Evolutionary conservation across 2,113 vertebrate species (phyloP), one percentile per base, ranked within the genome.

Genomic region (Aptenodytes forsteri): DNA sequence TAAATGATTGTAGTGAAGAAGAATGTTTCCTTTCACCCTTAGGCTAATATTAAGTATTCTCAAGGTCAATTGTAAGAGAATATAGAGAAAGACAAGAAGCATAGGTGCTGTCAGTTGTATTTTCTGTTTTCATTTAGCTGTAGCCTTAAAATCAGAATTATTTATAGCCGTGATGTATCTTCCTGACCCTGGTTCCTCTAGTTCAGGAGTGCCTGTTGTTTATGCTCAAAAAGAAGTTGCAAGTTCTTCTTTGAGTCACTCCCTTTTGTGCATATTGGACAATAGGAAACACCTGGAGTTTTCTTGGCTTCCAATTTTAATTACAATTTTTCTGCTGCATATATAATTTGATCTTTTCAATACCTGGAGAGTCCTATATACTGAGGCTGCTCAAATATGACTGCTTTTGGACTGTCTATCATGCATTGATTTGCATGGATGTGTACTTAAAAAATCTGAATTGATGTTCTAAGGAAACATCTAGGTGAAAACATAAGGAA

Each of bases 31-130:
- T 83, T 86, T 56, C 65, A 77, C 87, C 89, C 92, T 78, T 44
- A 96, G 94, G 89, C 94, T 95, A 87, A 61, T 90, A 94, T 95
- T 94, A 85, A 89, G 59, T 87, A 92, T 90, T 91, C 89, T 96
- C 91, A 97, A 97, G 95, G 96, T 97, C 95, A 95, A 9, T 89
- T 95, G 83, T 96, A 89, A 94, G 91, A 81, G 89, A 91, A 67
- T 82, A 93, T 95, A 92, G 76, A 87, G 59, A 83, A 83, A 93
- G 89, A 94, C 94, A 97, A 90, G 95, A 89, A 90, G 83, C 89
- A 93, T 80, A 92, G 90, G 75, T 96, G 71, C 72, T 86, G 93
- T 91, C 91, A 96, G 67, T 87, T 94, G 69, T 73, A 87, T 92
- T 96, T 97, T 94, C 88, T 81, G 55, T 93, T 95, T 97, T 87